phyloP scores from a whole-genome alignment of 1,140 invertebrate species.

The Neoseiulus cucumeris region DNA sequence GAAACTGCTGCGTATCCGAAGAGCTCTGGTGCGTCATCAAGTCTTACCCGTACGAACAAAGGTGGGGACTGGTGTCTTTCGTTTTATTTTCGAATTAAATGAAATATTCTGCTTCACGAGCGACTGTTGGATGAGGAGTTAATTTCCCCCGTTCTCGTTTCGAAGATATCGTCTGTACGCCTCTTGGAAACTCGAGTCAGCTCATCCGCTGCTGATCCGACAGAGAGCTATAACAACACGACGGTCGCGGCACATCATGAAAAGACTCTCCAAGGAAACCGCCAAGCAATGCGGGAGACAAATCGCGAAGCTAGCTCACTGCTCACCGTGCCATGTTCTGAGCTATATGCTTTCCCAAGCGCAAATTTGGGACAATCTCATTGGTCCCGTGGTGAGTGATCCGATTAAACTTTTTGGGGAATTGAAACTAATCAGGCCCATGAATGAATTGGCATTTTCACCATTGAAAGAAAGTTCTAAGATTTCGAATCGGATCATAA shows the following conservation, averaged over 20 bases:
- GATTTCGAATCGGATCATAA: too few species aligned
- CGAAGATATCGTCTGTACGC: slow-evolving; percentile 59
- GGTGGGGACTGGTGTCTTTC: slow-evolving; percentile 30
- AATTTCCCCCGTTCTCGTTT: neutral
- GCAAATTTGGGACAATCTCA: slow-evolving; percentile 93
- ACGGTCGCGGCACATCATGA: slow-evolving; percentile 88
- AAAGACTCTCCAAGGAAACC: slow-evolving; percentile 91
- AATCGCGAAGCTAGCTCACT: slow-evolving; percentile 90
- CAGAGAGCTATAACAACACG: slow-evolving; percentile 65
- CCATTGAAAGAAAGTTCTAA: too few species aligned
- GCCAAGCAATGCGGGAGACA: slow-evolving; percentile 85
- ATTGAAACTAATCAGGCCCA: too few species aligned
- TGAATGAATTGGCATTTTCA: too few species aligned
- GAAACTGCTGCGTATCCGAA: slow-evolving; percentile 85
- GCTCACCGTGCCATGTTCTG: slow-evolving; percentile 79
- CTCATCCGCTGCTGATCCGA: slow-evolving; percentile 58
- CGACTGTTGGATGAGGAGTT: too few species aligned
- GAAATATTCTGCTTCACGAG: too few species aligned
- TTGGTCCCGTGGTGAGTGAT: slow-evolving; percentile 49
- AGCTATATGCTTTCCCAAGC: slow-evolving; percentile 85
- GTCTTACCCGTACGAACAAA: slow-evolving; percentile 71
- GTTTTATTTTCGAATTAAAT: too few species aligned
- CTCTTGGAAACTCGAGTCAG: slow-evolving; percentile 35
- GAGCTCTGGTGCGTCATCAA: slow-evolving; percentile 84
- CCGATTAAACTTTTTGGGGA: too few species aligned